A percentile compares a stretch with the other conserved stretches of the same genome.
phyloP scores from a whole-genome alignment of 2,888 invertebrate species.

The Plusia festucae region DNA sequence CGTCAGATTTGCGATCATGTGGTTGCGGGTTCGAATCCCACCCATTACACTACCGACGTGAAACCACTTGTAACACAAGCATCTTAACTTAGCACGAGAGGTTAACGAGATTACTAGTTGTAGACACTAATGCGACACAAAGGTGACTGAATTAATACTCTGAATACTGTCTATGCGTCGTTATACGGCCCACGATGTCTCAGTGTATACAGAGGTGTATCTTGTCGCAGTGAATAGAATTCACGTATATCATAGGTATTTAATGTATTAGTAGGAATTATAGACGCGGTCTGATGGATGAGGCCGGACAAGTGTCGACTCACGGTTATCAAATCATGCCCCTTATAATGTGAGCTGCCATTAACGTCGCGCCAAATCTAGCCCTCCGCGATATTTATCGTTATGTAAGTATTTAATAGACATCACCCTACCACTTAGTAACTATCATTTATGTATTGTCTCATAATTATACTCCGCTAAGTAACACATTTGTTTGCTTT shows the following conservation, averaged over 20 bases:
- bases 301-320: conserved; percentile 68
- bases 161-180: no score
- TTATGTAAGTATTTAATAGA: conserved; percentile 40
- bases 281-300: conserved; percentile 69
- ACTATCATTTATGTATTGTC: not conserved
- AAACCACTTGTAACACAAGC: no score
- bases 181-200: no score
- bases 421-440: not conserved
- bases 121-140: no score
- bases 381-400: conserved; percentile 31
- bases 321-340: conserved; percentile 73
- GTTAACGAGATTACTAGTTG: no score
- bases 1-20: no score
- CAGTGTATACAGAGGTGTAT: not conserved
- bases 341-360: conserved; percentile 42
- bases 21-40: no score
- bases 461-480: not conserved
- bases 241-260: conserved; percentile 21
- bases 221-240: not conserved
- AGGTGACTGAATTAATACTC: no score
- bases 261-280: conserved; percentile 61
- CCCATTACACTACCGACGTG: no score
- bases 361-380: conserved; percentile 44
- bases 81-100: no score
- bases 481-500: not conserved